Base-by-base conservation (phyloP, 1,140 invertebrate species). In the Lepidurus packardi region DNA sequence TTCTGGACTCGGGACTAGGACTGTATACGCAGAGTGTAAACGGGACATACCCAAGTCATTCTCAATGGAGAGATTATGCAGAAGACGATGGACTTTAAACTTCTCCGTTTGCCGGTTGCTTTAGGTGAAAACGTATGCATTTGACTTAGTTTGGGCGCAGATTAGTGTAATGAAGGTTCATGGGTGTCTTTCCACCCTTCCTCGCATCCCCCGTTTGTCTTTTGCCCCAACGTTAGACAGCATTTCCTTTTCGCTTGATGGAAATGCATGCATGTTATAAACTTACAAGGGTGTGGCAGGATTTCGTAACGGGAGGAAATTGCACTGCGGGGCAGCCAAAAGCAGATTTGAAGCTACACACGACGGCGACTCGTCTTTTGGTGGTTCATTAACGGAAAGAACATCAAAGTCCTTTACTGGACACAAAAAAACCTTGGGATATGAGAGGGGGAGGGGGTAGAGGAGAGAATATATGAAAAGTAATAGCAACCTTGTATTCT, bases 351-450 rank as follows among this genome's bases (percentile, higher is more conserved):
- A 34, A 13, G 53, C 53, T 21, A 65, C 53, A 65, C 53, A 13
- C 16, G 53, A 65, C 21, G 34, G 34, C 34, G 53, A 65, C 53
- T 65, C 53, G 53, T 7, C 53, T 16, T 65, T 7, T 65, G 21
- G n/a, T 65, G 53, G 53, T 65, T 65, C 53, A 65, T 65, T 65
- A 65, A 65, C 53, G 16, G 53, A 21, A 65, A 65, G 16, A 65
- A 65, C 53, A 65, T 65, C 53, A 65, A 65, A 65, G 53, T 21
- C 53, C 53, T 65, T 65, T 21, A 65, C 53, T 13, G 0, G 5
- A 65, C 53, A 65, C 6, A 13, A 65, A 65, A 65, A 9, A 65
- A 5, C n/a, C 16, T 65, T 7, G 53, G 21, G 53, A 65, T 1
- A 13, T 65, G 16, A 16, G 34, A 34, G 34, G 34, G 34, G 34